Evolutionary conservation across 2,888 invertebrate genomes (phyloP).

Genomic region (Hydrotaea cyrtoneurina): DNA sequence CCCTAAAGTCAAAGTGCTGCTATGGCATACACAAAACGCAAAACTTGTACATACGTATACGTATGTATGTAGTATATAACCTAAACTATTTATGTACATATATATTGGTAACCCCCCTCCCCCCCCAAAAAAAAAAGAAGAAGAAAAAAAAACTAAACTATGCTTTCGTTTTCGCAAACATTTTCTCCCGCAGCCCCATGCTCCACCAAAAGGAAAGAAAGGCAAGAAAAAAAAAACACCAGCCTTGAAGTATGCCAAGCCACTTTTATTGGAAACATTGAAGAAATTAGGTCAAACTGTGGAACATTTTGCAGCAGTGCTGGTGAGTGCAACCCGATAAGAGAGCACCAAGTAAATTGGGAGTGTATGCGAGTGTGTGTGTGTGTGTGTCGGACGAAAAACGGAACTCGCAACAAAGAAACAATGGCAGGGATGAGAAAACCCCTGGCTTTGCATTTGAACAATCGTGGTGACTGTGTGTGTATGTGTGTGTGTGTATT

Average conservation of each 20-base stretch:
- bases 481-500: background rate
- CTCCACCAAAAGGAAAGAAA: too few species aligned
- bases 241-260: slow-evolving; percentile 20
- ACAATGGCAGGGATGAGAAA: slow-evolving; percentile 4
- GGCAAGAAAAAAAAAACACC: too few species aligned
- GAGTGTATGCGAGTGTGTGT: background rate
- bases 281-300: slow-evolving; percentile 24
- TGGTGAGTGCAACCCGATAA: slow-evolving; percentile 1
- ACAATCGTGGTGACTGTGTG: background rate
- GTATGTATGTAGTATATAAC: too few species aligned
- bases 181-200: too few species aligned
- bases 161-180: background rate
- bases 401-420: background rate
- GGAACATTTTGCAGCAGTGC: background rate
- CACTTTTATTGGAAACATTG: background rate
- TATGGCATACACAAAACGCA: too few species aligned
- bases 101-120: too few species aligned
- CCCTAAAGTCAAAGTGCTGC: too few species aligned
- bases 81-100: too few species aligned
- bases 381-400: background rate
- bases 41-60: too few species aligned
- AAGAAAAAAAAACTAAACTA: background rate
- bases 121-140: too few species aligned
- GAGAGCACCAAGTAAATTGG: background rate
- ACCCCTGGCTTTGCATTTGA: background rate